Evolutionary conservation across 2,113 vertebrate genomes (phyloP).

Genomic region (Calcarius ornatus): DNA sequence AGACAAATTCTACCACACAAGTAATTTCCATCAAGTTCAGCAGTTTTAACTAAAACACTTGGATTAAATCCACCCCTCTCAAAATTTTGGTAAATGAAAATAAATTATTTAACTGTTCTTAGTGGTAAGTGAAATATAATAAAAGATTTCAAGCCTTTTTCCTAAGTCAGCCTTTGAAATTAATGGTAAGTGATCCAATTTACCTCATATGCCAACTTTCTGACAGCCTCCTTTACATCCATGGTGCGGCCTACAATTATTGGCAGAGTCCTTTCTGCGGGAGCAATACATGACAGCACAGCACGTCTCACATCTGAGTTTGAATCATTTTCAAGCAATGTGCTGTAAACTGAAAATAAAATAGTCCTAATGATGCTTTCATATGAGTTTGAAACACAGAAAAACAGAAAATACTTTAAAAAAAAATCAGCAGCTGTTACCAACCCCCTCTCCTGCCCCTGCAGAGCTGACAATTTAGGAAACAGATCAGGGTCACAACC

Average conservation of each 20-base stretch:
- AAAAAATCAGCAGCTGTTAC: background rate
- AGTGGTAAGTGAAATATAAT: background rate
- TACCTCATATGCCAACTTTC: conserved; percentile 92
- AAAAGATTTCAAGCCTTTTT: background rate
- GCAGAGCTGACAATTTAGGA: no score
- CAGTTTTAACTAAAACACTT: background rate
- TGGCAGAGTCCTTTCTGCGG: conserved; percentile 83
- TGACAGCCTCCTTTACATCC: conserved; percentile 89
- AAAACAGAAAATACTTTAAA: background rate
- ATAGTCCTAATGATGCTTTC: background rate
- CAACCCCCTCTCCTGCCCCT: background rate
- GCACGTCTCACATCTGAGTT: conserved; percentile 91
- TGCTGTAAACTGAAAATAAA: conserved; percentile 80
- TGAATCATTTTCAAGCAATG: conserved; percentile 88
- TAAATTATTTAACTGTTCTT: background rate
- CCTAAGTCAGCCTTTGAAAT: background rate
- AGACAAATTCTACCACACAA: background rate
- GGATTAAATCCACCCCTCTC: background rate
- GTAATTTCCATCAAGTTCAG: background rate
- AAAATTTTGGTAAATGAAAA: background rate
- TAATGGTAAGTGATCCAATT: background rate
- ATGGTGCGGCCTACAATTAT: conserved; percentile 87
- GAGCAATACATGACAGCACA: conserved; percentile 90
- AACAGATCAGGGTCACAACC: no score
- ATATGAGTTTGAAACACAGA: background rate